These are phyloP conservation scores for Smutsia gigantea DNA, from an alignment of 2,797 vertebrate species.

Conservation along the genomic window DNA sequence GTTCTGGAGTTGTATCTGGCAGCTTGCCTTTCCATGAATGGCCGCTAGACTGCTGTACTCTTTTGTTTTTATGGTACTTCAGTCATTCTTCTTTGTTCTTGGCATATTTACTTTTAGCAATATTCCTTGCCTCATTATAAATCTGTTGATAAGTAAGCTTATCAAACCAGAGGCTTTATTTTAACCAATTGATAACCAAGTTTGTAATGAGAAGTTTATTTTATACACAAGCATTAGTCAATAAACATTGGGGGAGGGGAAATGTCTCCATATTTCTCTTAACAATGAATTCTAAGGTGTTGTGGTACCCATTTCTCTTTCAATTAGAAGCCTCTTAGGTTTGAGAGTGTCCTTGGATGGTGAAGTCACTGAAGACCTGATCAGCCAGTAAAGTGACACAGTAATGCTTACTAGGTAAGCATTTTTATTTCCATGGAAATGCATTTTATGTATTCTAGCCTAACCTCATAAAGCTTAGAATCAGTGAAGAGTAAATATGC, in stretches of 20 bases:
- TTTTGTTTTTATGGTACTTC: background rate
- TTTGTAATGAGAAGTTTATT: background rate
- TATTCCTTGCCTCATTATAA: background rate
- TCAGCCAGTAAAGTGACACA: background rate
- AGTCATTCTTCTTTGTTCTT: background rate
- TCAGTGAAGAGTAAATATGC: background rate
- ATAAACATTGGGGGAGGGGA: background rate
- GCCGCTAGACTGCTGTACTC: no score
- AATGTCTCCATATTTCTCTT: background rate
- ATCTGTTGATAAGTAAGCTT: background rate
- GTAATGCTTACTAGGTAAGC: background rate
- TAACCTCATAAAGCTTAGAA: background rate
- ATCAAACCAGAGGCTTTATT: background rate
- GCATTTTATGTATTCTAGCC: background rate
- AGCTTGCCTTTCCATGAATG: no score
- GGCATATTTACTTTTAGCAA: background rate
- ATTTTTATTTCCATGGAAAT: background rate
- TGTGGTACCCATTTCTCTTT: background rate
- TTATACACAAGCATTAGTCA: background rate
- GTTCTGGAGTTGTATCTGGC: no score
- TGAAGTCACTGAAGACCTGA: constrained; percentile 3
- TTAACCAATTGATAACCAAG: background rate
- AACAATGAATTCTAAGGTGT: background rate
- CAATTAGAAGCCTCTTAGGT: background rate
- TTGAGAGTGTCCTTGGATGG: background rate